A percentile compares a stretch with the other conserved stretches of the same genome.
phyloP scores from a whole-genome alignment of 2,888 invertebrate genomes.

The Dendrolimus pini region DNA sequence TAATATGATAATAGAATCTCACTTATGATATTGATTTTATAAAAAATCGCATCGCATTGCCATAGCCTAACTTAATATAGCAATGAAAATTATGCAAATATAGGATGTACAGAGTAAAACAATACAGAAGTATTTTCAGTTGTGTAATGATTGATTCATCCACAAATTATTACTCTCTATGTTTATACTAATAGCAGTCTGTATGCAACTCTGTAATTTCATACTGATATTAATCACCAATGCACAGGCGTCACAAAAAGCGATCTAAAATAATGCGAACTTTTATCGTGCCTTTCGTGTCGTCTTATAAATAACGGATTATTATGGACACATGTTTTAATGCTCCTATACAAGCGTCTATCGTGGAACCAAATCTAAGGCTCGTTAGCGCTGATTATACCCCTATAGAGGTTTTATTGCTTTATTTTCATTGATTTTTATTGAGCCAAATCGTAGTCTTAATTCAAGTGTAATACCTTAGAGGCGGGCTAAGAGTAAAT shows the following conservation, averaged over 20 bases:
- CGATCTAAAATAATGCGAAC: not conserved
- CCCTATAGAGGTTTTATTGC: constrained; percentile 12
- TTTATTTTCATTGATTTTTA: not conserved
- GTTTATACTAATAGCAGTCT: too few species aligned
- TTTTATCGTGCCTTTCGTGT: not conserved
- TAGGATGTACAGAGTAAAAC: too few species aligned
- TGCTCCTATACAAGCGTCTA: constrained; percentile 5
- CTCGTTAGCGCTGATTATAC: constrained; percentile 21
- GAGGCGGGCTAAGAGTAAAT: not conserved
- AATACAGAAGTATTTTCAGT: too few species aligned
- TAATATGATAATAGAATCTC: too few species aligned
- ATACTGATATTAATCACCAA: not conserved
- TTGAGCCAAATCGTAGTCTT: not conserved
- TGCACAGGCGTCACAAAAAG: not conserved
- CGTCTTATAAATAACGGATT: not conserved
- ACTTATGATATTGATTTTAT: too few species aligned
- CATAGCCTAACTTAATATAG: too few species aligned
- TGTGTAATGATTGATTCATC: too few species aligned
- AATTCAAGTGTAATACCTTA: too few species aligned
- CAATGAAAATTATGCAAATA: too few species aligned
- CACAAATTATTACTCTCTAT: too few species aligned
- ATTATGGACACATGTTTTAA: not conserved
- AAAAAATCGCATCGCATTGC: too few species aligned
- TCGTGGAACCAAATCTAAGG: constrained; percentile 12
- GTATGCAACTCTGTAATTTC: too few species aligned